A percentile compares a stretch with the other conserved stretches of the same genome.
Conservation (phyloP, 2,113 vertebrate species). For the Spermophilus dauricus region DNA sequence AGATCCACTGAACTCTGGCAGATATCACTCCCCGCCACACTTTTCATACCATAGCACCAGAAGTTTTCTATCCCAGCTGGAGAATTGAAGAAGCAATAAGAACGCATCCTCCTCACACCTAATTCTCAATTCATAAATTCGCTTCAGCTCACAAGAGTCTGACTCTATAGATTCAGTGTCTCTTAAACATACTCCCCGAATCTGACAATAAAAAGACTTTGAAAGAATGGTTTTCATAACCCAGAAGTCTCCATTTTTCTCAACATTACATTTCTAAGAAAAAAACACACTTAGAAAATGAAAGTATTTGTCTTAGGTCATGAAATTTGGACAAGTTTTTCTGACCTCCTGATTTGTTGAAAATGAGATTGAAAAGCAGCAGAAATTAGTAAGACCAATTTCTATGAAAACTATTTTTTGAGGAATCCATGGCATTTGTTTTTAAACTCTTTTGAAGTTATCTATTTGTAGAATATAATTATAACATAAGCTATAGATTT, state of each 20-base stretch:
- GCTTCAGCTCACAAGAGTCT: not conserved
- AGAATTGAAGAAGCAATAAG: not conserved
- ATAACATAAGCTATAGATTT: not conserved
- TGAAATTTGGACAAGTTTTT: not conserved
- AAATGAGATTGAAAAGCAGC: not conserved
- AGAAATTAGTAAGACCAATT: not conserved
- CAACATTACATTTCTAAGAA: not conserved
- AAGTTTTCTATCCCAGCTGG: not conserved
- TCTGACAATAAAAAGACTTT: not conserved
- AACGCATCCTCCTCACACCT: not conserved
- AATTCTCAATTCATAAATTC: not conserved
- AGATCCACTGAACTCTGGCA: not conserved
- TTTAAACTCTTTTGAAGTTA: not conserved
- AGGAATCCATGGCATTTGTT: not conserved
- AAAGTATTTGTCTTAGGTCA: not conserved
- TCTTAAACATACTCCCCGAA: not conserved
- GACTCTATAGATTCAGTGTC: not conserved
- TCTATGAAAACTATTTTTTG: not conserved
- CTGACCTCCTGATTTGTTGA: not conserved
- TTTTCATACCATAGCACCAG: not conserved
- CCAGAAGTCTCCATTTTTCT: not conserved
- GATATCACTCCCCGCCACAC: too few species aligned
- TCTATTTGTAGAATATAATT: conserved; percentile 1
- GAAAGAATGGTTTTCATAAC: conserved; percentile 4
- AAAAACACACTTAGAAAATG: not conserved